Evolutionary conservation across 2,888 invertebrate species (phyloP), one percentile per base, ranked within the genome.

Genomic region (Brachypalpus laphriformis): DNA sequence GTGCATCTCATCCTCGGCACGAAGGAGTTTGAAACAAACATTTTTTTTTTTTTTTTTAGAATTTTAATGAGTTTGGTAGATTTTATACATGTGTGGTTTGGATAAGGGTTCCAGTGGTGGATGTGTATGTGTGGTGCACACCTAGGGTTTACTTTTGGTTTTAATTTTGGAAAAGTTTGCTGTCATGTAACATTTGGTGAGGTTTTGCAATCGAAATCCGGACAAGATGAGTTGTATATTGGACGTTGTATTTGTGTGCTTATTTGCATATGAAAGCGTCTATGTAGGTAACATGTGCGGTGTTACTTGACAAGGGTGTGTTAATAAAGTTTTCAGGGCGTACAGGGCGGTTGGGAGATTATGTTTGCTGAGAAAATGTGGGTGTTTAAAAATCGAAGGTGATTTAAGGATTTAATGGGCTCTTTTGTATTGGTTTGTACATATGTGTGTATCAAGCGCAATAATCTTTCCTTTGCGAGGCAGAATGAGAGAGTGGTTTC

Each of bases 121-220:
- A 11, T 47, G 37, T 37, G 40, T 57, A 37, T 34, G 16, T 9
- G 7, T 16, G 56, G 47, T 65, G 47, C 45, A 34, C 28, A 68
- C 49, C 49, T 37, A 42, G 47, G 61, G 75, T 83, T 74, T 75
- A 63, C 80, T 70, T 80, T 83, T 80, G 74, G 80, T 78, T 83
- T 83, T 83, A 83, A 83, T 83, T 83, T 83, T 22, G 63, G 31
- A 78, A 65, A 83, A 80, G 47, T 71, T 72, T 37, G 78, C 49
- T 75, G 56, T 57, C 70, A 65, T 70, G 83, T 49, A 74, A 80
- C 68, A 74, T 80, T 78, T 72, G 78, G 63, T 80, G 63, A 49
- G 74, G 78, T 63, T 74, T 82, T 20, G 18, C 57, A 57, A 78
- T 72, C 45, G 66, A 78, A 78, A 66, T 68, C 59, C 47, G 61